phyloP scores from a whole-genome alignment of 2,113 vertebrate genomes.

The Crotalus helleri region DNA sequence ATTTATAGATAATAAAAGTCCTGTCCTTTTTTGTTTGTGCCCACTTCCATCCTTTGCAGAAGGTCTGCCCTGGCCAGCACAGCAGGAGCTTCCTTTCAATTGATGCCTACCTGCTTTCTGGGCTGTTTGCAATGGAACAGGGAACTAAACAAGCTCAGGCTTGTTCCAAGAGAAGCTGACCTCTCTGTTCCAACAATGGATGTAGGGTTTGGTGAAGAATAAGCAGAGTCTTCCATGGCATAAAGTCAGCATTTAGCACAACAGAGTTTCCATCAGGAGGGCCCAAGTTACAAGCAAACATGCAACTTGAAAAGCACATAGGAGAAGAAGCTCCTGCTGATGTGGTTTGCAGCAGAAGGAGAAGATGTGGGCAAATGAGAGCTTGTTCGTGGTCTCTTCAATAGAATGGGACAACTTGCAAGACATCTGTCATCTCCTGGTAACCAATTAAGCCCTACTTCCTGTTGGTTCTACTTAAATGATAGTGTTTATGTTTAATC shows the following conservation, averaged over 20 bases:
- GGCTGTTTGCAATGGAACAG: not conserved
- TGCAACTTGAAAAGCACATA: not conserved
- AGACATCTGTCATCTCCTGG: not conserved
- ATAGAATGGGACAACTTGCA: not conserved
- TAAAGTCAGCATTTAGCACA: not conserved
- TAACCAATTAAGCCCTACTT: not conserved
- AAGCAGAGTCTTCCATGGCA: not conserved
- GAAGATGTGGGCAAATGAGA: not conserved
- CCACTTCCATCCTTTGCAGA: not conserved
- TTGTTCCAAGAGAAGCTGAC: not conserved
- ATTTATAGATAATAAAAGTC: not conserved
- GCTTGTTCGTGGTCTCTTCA: not conserved
- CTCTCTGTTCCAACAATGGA: not conserved
- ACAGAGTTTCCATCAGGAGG: not conserved
- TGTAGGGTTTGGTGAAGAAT: not conserved
- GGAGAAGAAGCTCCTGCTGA: not conserved
- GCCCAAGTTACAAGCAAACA: not conserved
- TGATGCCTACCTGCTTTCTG: not conserved
- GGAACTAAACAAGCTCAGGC: not conserved
- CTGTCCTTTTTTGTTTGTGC: not conserved
- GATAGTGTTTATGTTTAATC: conserved; percentile 20
- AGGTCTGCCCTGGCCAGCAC: not conserved
- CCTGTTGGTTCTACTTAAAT: not conserved
- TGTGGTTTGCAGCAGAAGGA: not conserved
- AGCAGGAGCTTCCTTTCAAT: not conserved